Percentiles rank a stretch among this genome's conserved stretches.
Evolutionary conservation across 2,888 invertebrate species (phyloP).

Genomic region (Bedellia somnulentella): DNA sequence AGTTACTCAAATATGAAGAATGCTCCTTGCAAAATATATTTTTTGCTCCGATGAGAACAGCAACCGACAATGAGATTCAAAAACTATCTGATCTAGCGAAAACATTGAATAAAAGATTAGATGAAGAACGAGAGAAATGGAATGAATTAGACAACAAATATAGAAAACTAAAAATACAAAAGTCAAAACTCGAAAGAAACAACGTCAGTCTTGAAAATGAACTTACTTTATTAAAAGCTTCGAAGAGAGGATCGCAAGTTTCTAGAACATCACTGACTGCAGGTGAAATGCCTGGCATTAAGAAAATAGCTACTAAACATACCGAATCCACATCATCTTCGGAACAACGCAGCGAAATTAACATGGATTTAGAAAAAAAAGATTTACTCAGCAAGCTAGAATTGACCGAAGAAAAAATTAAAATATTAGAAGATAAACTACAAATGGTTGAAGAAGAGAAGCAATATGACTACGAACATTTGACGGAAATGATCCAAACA

Average conservation of each 20-base stretch:
- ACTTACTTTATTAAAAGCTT: too few species aligned
- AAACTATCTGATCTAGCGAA: conserved; percentile 61
- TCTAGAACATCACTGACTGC: background rate
- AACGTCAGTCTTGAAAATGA: background rate
- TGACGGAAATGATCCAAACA: conserved; percentile 59
- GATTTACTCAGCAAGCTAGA: conserved; percentile 54
- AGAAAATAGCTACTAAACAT: conserved; percentile 25
- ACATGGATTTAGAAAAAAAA: conserved; percentile 34
- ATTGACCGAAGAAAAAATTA: conserved; percentile 66
- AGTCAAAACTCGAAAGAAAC: conserved; percentile 27
- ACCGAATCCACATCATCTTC: conserved; percentile 26
- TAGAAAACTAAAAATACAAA: conserved; percentile 59
- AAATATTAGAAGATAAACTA: conserved; percentile 64
- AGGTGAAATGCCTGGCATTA: too few species aligned
- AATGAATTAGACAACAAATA: conserved; percentile 59
- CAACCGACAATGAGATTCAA: conserved; percentile 65
- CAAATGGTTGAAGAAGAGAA: conserved; percentile 67
- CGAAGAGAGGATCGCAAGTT: background rate
- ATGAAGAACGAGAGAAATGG: conserved; percentile 59
- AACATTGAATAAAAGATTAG: conserved; percentile 58
- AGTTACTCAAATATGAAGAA: conserved; percentile 42
- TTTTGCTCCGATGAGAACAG: conserved; percentile 54
- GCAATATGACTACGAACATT: conserved; percentile 55
- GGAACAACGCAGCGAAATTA: conserved; percentile 19
- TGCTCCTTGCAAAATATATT: conserved; percentile 50